These are phyloP conservation scores for Chrysochloris asiatica DNA, from an alignment of 2,113 vertebrate genomes.

Conservation along the genomic window DNA sequence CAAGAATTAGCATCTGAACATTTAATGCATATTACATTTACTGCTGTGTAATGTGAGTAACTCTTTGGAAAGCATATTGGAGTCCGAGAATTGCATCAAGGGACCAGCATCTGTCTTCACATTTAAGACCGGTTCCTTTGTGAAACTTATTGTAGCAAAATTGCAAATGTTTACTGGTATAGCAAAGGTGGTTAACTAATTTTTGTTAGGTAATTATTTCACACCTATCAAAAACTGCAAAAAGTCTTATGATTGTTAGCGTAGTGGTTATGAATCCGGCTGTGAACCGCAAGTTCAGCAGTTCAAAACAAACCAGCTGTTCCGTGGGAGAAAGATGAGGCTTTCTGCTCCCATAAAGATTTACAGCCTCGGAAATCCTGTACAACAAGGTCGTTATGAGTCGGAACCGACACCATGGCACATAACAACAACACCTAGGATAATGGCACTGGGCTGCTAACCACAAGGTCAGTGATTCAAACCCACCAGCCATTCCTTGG, in stretches of 20 bases:
- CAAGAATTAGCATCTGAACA: conserved; percentile 5
- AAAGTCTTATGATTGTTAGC: conserved; percentile 57
- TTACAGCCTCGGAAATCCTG: no score
- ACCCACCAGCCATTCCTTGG: no score
- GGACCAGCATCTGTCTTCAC: conserved; percentile 31
- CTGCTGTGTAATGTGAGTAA: conserved; percentile 19
- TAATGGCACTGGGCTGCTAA: no score
- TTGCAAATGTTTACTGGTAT: conserved; percentile 14
- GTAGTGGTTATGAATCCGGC: no score
- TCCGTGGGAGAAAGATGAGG: no score
- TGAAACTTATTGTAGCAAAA: conserved; percentile 45
- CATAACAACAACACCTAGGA: no score
- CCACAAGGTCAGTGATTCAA: no score
- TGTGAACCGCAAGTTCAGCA: no score
- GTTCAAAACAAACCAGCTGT: no score
- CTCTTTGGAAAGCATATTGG: background rate
- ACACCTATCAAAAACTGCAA: conserved; percentile 45
- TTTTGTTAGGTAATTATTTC: conserved; percentile 60
- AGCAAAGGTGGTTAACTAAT: conserved; percentile 34
- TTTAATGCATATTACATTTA: background rate
- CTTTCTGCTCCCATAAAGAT: no score
- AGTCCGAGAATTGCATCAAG: conserved; percentile 35
- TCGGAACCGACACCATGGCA: no score
- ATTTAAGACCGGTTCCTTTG: background rate
- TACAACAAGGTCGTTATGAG: no score